Evolutionary conservation across 2,113 vertebrate species (phyloP).

Genomic region (Salvelinus alpinus): DNA sequence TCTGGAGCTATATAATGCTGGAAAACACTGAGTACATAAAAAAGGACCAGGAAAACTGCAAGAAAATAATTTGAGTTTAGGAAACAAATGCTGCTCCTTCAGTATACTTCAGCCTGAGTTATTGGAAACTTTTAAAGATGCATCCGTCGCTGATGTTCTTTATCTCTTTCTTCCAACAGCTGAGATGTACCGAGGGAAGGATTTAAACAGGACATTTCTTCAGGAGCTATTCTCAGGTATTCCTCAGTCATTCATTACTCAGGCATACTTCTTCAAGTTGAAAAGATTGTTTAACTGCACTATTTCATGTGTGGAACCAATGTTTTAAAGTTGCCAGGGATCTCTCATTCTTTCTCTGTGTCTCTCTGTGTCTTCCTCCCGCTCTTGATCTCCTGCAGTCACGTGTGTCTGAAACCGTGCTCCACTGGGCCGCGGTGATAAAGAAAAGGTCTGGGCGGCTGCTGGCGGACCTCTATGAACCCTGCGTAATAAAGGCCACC

Average conservation of each 20-base stretch:
- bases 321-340: not conserved
- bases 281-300: too few relatives aligned
- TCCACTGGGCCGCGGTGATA: constrained; percentile 6
- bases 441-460: constrained; percentile 19
- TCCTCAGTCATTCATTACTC: not conserved
- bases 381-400: not conserved
- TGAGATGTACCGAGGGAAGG: not conserved
- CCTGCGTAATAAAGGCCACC: constrained; percentile 6
- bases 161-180: not conserved
- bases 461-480: constrained; percentile 22
- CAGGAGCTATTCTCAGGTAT: not conserved
- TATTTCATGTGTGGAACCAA: too few relatives aligned
- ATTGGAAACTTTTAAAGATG: not conserved
- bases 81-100: not conserved
- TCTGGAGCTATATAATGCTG: constrained; percentile 16
- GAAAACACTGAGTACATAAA: not conserved
- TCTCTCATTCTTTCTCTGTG: not conserved
- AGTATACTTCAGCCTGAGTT: not conserved
- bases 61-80: not conserved
- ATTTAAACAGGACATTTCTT: not conserved
- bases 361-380: not conserved
- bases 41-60: not conserved
- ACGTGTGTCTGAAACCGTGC: not conserved
- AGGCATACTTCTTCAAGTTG: too few relatives aligned
- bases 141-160: constrained; percentile 5